Percentiles rank a stretch among this genome's conserved stretches.
Conservation (phyloP, 2,888 invertebrate genomes). For the Clostera curtula region DNA sequence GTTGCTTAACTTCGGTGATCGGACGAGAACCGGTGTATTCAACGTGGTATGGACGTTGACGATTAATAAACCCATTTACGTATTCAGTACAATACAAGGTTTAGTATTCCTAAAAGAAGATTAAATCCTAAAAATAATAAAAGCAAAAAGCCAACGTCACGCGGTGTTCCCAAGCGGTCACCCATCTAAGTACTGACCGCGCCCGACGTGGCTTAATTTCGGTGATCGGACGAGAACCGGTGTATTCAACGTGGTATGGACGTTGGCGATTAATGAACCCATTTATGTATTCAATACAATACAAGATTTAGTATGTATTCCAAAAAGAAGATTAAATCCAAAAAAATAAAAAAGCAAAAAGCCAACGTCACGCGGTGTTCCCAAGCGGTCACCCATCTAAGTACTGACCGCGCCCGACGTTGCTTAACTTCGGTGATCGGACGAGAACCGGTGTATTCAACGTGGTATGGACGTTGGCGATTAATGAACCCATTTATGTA, state of each 20-base stretch:
- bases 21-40: slow-evolving; percentile 68
- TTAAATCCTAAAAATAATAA: slow-evolving; percentile 2
- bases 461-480: slow-evolving; percentile 55
- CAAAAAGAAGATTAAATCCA: no score
- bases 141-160: slow-evolving; percentile 49
- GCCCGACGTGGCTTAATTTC: slow-evolving; percentile 69
- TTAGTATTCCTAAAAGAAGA: no score
- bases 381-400: slow-evolving; percentile 69
- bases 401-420: slow-evolving; percentile 68
- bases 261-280: slow-evolving; percentile 34
- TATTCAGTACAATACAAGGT: background rate
- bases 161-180: slow-evolving; percentile 65
- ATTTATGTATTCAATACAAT: no score
- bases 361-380: slow-evolving; percentile 62
- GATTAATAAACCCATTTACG: background rate
- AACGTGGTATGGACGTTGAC: slow-evolving; percentile 59
- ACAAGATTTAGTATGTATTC: no score
- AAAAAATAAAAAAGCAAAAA: no score
- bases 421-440: slow-evolving; percentile 71
- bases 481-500: no score
- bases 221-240: slow-evolving; percentile 71
- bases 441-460: slow-evolving; percentile 68
- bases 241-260: slow-evolving; percentile 64
- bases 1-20: slow-evolving; percentile 71
- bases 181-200: slow-evolving; percentile 69